Percentiles rank a stretch among this genome's conserved stretches.
Evolutionary conservation across 1,140 invertebrate genomes (phyloP).

Genomic region (Carposina sasakii): DNA sequence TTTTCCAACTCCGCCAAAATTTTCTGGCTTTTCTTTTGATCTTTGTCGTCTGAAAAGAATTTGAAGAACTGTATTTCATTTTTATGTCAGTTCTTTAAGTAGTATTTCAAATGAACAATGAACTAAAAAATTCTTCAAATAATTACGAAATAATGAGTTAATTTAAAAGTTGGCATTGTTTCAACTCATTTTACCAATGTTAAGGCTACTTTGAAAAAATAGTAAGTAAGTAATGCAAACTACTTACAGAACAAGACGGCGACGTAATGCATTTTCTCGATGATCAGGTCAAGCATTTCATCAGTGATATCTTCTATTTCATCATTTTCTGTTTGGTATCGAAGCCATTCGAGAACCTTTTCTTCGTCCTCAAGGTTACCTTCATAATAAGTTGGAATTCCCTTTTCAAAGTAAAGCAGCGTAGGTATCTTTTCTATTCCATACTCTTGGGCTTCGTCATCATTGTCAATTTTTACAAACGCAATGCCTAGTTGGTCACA

Average conservation of each 20-base stretch:
- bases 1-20: conserved; percentile 91
- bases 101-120: conserved; percentile 22
- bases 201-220: conserved; percentile 29
- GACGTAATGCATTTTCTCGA: conserved; percentile 90
- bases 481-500: conserved; percentile 89
- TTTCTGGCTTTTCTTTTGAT: conserved; percentile 92
- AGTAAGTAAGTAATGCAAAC: too few relatives aligned
- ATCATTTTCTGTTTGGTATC: conserved; percentile 87
- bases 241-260: conserved; percentile 92
- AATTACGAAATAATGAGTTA: conserved; percentile 23
- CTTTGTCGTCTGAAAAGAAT: conserved; percentile 86
- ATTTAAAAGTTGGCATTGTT: conserved; percentile 35
- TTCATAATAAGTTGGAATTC: conserved; percentile 90
- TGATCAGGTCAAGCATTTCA: conserved; percentile 94
- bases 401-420: conserved; percentile 93
- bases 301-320: conserved; percentile 96
- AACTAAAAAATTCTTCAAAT: conserved; percentile 17
- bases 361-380: conserved; percentile 94
- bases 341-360: conserved; percentile 90
- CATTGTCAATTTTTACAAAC: conserved; percentile 95
- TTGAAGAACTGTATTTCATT: conserved; percentile 61
- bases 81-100: conserved; percentile 55
- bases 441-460: conserved; percentile 91
- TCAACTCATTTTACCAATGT: conserved; percentile 31
- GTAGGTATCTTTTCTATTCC: conserved; percentile 90